Percentiles rank a stretch among this genome's conserved stretches.
Conservation (phyloP, 2,113 vertebrate species). For the Ovibos moschatus region DNA sequence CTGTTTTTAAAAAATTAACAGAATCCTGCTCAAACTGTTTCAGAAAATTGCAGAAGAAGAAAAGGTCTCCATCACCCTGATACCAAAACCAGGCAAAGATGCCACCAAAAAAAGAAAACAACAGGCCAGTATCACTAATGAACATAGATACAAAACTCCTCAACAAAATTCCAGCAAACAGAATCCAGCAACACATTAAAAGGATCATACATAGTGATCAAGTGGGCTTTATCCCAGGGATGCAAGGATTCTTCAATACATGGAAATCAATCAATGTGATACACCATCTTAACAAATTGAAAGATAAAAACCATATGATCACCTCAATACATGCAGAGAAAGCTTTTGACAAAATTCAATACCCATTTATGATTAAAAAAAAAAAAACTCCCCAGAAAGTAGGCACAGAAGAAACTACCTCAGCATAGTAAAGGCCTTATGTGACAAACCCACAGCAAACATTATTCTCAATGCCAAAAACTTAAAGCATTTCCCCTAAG, state of each 20-base stretch:
- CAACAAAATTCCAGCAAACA: background rate
- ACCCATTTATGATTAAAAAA: background rate
- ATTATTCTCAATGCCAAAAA: background rate
- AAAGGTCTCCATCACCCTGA: background rate
- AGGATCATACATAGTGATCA: background rate
- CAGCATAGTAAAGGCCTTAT: background rate
- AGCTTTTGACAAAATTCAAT: background rate
- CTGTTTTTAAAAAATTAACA: background rate
- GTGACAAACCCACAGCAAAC: background rate
- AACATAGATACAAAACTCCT: background rate
- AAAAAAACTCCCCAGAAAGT: background rate
- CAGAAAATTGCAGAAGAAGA: background rate
- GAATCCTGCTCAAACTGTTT: background rate
- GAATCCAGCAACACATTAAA: background rate
- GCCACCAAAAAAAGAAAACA: background rate
- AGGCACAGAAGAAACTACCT: background rate
- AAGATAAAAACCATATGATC: background rate
- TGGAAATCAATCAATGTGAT: background rate
- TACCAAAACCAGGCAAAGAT: background rate
- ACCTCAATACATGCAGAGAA: background rate
- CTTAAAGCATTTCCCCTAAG: background rate
- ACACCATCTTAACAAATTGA: background rate
- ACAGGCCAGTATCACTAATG: background rate
- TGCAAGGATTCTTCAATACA: background rate
- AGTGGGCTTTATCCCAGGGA: background rate